phyloP scores from a whole-genome alignment of 2,113 vertebrate species.

The Gymnogyps californianus region DNA sequence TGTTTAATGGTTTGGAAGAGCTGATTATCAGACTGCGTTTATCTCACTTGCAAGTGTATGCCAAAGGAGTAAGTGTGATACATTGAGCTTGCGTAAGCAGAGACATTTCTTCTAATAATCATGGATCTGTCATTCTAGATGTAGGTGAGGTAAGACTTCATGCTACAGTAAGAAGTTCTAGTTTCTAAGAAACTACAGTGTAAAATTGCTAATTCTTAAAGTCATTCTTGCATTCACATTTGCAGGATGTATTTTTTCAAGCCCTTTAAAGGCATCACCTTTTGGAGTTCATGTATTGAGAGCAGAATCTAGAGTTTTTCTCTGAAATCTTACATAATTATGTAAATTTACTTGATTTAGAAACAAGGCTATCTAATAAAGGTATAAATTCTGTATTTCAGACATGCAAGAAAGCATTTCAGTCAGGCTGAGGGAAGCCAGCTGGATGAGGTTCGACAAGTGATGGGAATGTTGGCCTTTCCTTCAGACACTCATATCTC shows the following conservation, averaged over 20 bases:
- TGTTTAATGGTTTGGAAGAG: background rate
- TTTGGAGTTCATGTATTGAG: background rate
- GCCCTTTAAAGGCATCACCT: background rate
- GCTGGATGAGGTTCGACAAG: slow-evolving; percentile 96
- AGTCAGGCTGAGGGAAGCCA: slow-evolving; percentile 97
- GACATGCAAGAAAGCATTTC: slow-evolving; percentile 98
- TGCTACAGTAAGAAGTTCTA: background rate
- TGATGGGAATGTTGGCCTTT: slow-evolving; percentile 99
- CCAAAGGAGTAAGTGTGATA: background rate
- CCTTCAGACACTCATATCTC: slow-evolving; percentile 98
- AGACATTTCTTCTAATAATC: background rate
- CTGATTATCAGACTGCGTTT: background rate
- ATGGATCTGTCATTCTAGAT: background rate
- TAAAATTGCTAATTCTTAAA: background rate
- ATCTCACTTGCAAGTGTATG: background rate
- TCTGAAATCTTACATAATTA: background rate
- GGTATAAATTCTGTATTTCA: slow-evolving; percentile 48
- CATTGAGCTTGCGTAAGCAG: background rate
- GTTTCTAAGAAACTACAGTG: background rate
- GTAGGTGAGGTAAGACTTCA: background rate
- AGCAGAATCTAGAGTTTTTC: background rate
- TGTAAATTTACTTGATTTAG: background rate
- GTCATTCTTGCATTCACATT: background rate
- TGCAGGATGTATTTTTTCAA: background rate
- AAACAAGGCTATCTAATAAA: background rate